These are phyloP conservation scores for Pterobdella sp. DNA, from an alignment of 2,888 invertebrate species.

Conservation along the genomic window DNA sequence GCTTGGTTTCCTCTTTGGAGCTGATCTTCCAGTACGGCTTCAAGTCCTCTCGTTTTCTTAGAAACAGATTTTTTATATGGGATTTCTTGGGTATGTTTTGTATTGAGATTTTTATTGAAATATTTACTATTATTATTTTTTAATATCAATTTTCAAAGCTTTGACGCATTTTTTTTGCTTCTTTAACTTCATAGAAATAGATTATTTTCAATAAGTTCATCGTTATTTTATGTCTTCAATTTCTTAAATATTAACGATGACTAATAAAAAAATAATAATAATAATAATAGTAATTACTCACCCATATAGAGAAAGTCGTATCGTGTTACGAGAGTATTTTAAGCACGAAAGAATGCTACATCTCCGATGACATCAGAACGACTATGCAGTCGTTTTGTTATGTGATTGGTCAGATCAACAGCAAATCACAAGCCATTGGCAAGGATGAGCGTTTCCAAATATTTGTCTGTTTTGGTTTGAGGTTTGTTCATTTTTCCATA, in stretches of 20 bases:
- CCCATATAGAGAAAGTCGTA: conserved; percentile 56
- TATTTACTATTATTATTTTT: too few species aligned
- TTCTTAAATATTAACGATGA: too few species aligned
- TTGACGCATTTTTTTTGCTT: too few species aligned
- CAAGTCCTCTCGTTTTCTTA: conserved; percentile 82
- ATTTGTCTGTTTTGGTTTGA: conserved; percentile 82
- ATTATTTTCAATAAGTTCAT: too few species aligned
- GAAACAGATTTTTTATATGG: conserved; percentile 86
- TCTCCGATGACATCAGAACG: conserved; percentile 54
- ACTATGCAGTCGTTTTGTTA: conserved; percentile 82
- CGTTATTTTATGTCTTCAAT: too few species aligned
- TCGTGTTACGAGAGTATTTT: conserved; percentile 49
- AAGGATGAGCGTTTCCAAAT: conserved; percentile 97
- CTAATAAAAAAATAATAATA: too few species aligned
- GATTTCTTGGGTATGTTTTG: conserved; percentile 76
- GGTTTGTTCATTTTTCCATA: conserved; percentile 56
- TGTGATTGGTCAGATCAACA: conserved; percentile 76
- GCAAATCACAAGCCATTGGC: conserved; percentile 73
- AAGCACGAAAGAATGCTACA: conserved; percentile 46
- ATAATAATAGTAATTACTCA: too few species aligned
- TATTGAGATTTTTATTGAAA: too few species aligned
- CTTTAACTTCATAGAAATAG: too few species aligned
- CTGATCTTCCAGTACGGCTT: conserved; percentile 91
- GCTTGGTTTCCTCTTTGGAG: conserved; percentile 84
- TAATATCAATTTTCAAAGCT: too few species aligned